Base-by-base conservation (phyloP, 2,797 vertebrate species). In the Xenentodon cancila region DNA sequence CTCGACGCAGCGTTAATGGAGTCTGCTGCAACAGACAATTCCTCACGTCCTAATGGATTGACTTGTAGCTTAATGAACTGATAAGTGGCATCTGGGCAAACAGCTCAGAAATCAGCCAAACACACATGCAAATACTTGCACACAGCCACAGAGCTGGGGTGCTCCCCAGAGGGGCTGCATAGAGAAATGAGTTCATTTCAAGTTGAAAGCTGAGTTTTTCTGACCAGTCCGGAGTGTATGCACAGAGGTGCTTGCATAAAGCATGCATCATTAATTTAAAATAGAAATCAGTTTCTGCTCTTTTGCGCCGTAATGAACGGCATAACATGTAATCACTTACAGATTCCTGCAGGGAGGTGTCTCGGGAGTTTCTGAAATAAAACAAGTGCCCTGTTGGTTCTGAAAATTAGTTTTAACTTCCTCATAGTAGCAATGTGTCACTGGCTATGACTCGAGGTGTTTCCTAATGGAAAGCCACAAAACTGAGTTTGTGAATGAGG, bases 1-100 rank as follows among this genome's bases (percentile, higher is more conserved):
- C 71, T 52, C 69, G 80, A 75, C 17, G 51, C 76, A 69, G 64
- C 73, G 79, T 80, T 84, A 90, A 88, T 89, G 84, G 79, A 77
- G 72, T 81, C 63, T 67, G 74, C 77, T 76, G 68, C 60, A 32
- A 80, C 66, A 68, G 75, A 88, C 80, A 64, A 70, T 83, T 75
- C 68, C 81, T 81, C n/a, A 43, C 76, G 77, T 71, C 52, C 59
- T 87, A 82, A 87, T 82, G 82, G 82, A 84, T 79, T 55, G 83
- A 76, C 74, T 85, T 3, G 3, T 46, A 59, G 59, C 77, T 84
- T 84, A 89, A 91, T 90, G 84, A 90, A 86, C 77, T 86, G 79
- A 79, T 82, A 81, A 80, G 67, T 80, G 60, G 87, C 83, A 79
- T 85, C 76, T 81, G 81, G 81, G 82, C 86, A 81, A 73, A 49